phyloP scores from a whole-genome alignment of 1,140 invertebrate species.

The Conus betulinus region DNA sequence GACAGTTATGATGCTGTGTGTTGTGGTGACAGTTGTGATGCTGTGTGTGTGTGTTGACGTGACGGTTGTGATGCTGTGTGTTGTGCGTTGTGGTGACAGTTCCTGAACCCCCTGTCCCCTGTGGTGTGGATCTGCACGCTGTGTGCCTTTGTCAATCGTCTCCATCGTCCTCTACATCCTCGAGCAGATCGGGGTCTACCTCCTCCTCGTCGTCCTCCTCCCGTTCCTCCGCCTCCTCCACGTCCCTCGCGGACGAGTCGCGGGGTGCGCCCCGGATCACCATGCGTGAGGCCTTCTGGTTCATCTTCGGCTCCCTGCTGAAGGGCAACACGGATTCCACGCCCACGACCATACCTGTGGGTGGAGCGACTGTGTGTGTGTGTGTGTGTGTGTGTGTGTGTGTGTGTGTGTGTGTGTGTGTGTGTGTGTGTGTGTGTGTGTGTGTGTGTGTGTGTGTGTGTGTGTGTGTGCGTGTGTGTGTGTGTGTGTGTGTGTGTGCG shows the following conservation, averaged over 20 bases:
- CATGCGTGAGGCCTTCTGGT: conserved; percentile 74
- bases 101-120: conserved; percentile 95
- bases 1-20: no score
- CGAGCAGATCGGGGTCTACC: conserved; percentile 73
- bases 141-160: conserved; percentile 33
- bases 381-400: no score
- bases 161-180: not conserved
- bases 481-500: no score
- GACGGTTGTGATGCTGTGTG: no score
- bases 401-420: no score
- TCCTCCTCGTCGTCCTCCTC: conserved; percentile 79
- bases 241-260: conserved; percentile 59
- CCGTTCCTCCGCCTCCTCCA: conserved; percentile 74
- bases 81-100: conserved; percentile 72
- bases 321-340: conserved; percentile 69
- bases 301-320: conserved; percentile 72
- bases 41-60: no score
- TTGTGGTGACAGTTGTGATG: no score
- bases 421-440: no score
- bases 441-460: no score
- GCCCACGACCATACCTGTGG: conserved; percentile 67
- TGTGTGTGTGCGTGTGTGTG: no score
- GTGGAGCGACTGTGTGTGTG: no score
- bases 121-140: conserved; percentile 77
- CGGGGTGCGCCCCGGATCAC: conserved; percentile 59